These are phyloP conservation scores for Temnothorax curvispinosus DNA, from an alignment of 1,140 invertebrate species.

Conservation along the genomic window DNA sequence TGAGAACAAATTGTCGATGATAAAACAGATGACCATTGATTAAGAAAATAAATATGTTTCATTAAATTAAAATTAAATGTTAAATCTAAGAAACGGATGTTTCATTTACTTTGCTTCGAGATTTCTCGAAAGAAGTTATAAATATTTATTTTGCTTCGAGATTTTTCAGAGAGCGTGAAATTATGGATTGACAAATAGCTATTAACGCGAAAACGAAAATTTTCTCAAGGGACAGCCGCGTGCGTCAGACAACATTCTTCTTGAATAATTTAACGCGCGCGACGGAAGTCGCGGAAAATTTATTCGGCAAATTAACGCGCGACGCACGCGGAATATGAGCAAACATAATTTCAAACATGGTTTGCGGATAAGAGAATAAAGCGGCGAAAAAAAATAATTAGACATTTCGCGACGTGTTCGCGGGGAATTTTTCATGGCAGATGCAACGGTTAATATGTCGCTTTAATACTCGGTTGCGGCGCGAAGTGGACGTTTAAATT, in stretches of 20 bases:
- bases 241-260: neutral
- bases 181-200: neutral
- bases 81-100: neutral
- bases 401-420: neutral
- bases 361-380: neutral
- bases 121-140: neutral
- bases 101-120: neutral
- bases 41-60: neutral
- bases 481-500: slow-evolving; percentile 29
- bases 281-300: neutral
- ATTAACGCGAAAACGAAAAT: neutral
- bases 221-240: neutral
- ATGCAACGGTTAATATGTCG: neutral
- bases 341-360: neutral
- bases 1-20: neutral
- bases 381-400: neutral
- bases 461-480: neutral
- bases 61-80: neutral
- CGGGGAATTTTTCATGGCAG: neutral
- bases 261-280: neutral
- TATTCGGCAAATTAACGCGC: neutral
- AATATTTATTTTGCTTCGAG: neutral
- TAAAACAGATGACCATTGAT: neutral
- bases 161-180: neutral
- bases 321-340: neutral